phyloP scores from a whole-genome alignment of 2,888 invertebrate genomes.

The Raillietiella orientalis region DNA sequence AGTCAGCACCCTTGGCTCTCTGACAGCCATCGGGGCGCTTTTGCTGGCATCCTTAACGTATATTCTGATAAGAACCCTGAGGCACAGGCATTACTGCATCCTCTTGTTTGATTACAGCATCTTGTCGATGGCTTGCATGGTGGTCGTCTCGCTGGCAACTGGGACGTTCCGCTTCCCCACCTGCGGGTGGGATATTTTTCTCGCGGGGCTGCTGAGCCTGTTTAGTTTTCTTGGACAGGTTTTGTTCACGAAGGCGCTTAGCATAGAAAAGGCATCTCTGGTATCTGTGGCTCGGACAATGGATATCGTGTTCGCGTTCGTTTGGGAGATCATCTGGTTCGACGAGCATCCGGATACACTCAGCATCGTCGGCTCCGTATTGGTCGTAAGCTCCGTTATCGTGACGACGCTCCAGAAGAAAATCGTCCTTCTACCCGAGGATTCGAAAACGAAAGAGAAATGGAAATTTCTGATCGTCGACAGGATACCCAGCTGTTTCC shows the following conservation, averaged over 20 bases:
- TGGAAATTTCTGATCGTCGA: constrained; percentile 6
- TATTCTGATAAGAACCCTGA: too few relatives aligned
- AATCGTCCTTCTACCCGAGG: constrained; percentile 42
- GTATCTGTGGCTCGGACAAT: constrained; percentile 65
- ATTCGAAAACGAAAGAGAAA: constrained; percentile 15
- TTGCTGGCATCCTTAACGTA: too few relatives aligned
- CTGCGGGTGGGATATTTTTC: constrained; percentile 41
- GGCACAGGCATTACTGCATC: too few relatives aligned
- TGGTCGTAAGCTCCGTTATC: constrained; percentile 52
- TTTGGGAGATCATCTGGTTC: constrained; percentile 69
- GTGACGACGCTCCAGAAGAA: constrained; percentile 54
- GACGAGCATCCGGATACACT: constrained; percentile 49
- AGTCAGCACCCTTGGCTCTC: too few relatives aligned
- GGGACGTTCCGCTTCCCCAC: constrained; percentile 52
- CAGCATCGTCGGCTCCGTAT: constrained; percentile 46
- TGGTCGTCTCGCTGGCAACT: too few relatives aligned
- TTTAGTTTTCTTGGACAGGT: constrained; percentile 72
- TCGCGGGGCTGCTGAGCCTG: constrained; percentile 25
- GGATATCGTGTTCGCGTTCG: constrained; percentile 70
- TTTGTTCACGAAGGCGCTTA: constrained; percentile 51
- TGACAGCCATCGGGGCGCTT: too few relatives aligned
- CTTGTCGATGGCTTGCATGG: too few relatives aligned
- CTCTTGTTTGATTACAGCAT: too few relatives aligned
- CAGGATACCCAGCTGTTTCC: too few relatives aligned
- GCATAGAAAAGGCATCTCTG: constrained; percentile 67